Conservation (phyloP, 1,140 invertebrate species). For the Orussus abietinus region DNA sequence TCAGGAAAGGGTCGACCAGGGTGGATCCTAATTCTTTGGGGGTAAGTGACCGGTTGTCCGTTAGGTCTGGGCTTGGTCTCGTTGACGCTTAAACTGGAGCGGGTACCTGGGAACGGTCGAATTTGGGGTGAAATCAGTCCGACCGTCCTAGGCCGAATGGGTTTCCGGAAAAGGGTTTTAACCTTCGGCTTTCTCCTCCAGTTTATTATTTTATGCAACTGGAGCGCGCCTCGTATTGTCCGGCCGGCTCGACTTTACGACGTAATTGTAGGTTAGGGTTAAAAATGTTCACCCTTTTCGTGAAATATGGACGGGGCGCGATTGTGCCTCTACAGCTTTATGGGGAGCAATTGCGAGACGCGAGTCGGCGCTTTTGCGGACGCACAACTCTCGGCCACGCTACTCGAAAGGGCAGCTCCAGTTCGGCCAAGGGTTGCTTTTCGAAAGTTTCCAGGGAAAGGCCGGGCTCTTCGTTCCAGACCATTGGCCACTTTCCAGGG, state of each 20-base stretch:
- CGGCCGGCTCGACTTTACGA: slow-evolving; percentile 35
- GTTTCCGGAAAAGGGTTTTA: slow-evolving; percentile 33
- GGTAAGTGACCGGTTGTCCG: no score
- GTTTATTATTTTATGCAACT: slow-evolving; percentile 48
- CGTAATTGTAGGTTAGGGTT: slow-evolving; percentile 48
- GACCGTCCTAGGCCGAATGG: slow-evolving; percentile 12
- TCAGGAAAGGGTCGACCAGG: no score
- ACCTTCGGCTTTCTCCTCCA: slow-evolving; percentile 19
- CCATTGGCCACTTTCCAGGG: no score
- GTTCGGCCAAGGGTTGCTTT: slow-evolving; percentile 36
- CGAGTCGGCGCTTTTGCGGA: slow-evolving; percentile 6
- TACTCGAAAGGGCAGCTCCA: slow-evolving; percentile 41
- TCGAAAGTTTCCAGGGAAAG: slow-evolving; percentile 18
- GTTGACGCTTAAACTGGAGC: slow-evolving; percentile 43
- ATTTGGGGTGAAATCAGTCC: no score
- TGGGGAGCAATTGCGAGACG: slow-evolving; percentile 19
- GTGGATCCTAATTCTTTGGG: no score
- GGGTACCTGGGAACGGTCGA: slow-evolving; percentile 27
- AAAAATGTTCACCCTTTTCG: slow-evolving; percentile 36
- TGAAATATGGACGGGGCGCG: slow-evolving; percentile 27
- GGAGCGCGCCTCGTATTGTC: slow-evolving; percentile 38
- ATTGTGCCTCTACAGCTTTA: slow-evolving; percentile 16
- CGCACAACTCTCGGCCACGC: no score
- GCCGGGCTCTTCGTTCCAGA: slow-evolving; percentile 19
- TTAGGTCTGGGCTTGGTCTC: slow-evolving; percentile 5